Evolutionary conservation across 2,888 invertebrate genomes (phyloP).

Genomic region (Liodrosophila aerea): DNA sequence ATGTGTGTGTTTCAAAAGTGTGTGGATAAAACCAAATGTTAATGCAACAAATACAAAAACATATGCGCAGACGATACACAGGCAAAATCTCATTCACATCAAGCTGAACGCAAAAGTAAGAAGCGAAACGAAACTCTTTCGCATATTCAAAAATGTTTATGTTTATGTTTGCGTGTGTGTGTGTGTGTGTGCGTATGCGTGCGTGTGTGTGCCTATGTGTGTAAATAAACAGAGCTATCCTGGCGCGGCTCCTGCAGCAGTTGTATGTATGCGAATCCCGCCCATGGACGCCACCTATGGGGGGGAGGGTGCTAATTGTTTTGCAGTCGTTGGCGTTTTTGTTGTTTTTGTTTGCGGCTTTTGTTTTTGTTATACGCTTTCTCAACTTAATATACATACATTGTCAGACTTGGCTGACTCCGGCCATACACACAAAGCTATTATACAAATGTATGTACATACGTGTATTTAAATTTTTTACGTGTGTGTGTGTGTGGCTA

Average conservation of each 20-base stretch:
- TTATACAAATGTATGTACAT: constrained; percentile 18
- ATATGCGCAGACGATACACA: constrained; percentile 35
- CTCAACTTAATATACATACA: constrained; percentile 16
- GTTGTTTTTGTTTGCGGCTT: constrained; percentile 15
- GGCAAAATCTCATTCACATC: constrained; percentile 23
- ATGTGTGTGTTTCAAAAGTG: neutral
- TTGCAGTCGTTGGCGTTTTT: neutral
- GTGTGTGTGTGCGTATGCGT: constrained; percentile 3
- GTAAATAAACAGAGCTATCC: constrained; percentile 48
- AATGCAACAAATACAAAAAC: constrained; percentile 30
- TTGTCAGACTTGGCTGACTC: constrained; percentile 29
- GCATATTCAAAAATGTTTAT: constrained; percentile 25
- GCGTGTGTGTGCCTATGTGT: constrained; percentile 7
- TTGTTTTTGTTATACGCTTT: constrained; percentile 29
- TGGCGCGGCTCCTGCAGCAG: neutral
- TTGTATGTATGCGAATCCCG: neutral
- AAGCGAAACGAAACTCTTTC: too few relatives aligned
- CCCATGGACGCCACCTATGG: constrained; percentile 4
- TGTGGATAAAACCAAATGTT: constrained; percentile 13
- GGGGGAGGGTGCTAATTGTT: constrained; percentile 24
- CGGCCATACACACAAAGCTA: constrained; percentile 7
- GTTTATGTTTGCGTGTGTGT: constrained; percentile 36
- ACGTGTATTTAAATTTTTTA: constrained; percentile 13
- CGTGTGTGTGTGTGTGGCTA: constrained; percentile 37
- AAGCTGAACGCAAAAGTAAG: constrained; percentile 48